These are phyloP conservation scores for Montipora foliosa DNA, from an alignment of 64 coral and sea anemone genomes.

Conservation along the genomic window DNA sequence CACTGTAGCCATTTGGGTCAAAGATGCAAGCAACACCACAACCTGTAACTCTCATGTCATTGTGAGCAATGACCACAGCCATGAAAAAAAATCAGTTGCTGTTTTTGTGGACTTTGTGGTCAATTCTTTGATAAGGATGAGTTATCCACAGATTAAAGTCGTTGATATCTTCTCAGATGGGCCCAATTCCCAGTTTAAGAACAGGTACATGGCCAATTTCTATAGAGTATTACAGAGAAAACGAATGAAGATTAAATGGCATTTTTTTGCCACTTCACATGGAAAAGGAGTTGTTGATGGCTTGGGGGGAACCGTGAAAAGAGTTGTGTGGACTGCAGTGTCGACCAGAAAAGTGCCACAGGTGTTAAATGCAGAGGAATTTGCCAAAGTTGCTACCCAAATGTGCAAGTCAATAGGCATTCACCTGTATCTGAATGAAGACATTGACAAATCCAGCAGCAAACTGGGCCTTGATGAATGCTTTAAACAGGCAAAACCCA, in stretches of 20 bases:
- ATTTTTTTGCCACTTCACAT: constrained; percentile 64
- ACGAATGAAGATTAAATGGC: constrained; percentile 19
- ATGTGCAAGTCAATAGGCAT: constrained; percentile 31
- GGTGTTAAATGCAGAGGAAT: constrained; percentile 66
- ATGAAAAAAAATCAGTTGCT: constrained; percentile 41
- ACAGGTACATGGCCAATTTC: constrained; percentile 41
- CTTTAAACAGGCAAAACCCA: constrained; percentile 49
- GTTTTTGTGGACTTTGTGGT: not conserved
- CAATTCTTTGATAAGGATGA: no score
- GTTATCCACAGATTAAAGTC: no score
- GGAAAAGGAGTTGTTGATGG: constrained; percentile 62
- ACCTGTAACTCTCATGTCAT: constrained; percentile 30
- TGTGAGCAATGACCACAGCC: constrained; percentile 17
- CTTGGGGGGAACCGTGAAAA: constrained; percentile 40
- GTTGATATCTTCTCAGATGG: no score
- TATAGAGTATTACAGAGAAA: not conserved
- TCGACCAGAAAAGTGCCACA: constrained; percentile 28
- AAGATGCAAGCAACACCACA: not conserved
- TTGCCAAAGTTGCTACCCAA: constrained; percentile 49
- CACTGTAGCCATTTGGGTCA: constrained; percentile 48
- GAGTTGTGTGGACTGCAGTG: constrained; percentile 44
- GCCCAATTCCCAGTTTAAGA: constrained; percentile 33
- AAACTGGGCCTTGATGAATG: constrained; percentile 49
- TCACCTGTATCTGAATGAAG: constrained; percentile 31
- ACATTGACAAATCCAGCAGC: constrained; percentile 45